These are phyloP conservation scores for Prunella fulvescens DNA, from an alignment of 2,113 vertebrate species.

Conservation along the genomic window DNA sequence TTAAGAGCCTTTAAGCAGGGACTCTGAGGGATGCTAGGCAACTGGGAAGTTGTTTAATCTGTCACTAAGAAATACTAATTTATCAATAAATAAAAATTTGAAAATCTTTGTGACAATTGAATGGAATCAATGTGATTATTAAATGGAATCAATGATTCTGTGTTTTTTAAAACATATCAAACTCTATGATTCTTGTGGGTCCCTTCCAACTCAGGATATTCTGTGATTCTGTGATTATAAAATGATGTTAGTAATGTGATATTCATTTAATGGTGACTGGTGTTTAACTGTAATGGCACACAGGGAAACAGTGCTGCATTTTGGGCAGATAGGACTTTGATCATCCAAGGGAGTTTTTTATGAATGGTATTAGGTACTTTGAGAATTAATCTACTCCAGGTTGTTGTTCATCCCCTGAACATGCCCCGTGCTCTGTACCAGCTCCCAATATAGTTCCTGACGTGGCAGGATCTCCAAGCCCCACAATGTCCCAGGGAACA, in stretches of 20 bases:
- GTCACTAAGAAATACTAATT: background rate
- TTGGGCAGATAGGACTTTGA: background rate
- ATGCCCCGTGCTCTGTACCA: background rate
- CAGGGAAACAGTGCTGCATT: background rate
- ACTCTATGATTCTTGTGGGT: background rate
- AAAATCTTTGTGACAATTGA: background rate
- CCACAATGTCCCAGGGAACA: background rate
- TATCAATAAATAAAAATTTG: background rate
- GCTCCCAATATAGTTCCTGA: background rate
- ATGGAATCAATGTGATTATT: background rate
- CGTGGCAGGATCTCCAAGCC: background rate
- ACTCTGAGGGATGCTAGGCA: background rate
- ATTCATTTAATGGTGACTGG: background rate
- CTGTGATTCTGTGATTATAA: background rate
- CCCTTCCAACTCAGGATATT: background rate
- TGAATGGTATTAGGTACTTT: background rate
- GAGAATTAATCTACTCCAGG: background rate
- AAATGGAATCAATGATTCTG: background rate
- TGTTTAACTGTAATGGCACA: background rate
- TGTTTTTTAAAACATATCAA: background rate
- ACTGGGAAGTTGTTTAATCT: background rate
- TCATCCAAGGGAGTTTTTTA: background rate
- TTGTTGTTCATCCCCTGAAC: background rate
- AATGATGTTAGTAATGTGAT: no score
- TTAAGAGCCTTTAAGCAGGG: background rate